A percentile compares a stretch with the other conserved stretches of the same genome.
Conservation (phyloP, 2,888 invertebrate species). For the Crocallis elinguaria region DNA sequence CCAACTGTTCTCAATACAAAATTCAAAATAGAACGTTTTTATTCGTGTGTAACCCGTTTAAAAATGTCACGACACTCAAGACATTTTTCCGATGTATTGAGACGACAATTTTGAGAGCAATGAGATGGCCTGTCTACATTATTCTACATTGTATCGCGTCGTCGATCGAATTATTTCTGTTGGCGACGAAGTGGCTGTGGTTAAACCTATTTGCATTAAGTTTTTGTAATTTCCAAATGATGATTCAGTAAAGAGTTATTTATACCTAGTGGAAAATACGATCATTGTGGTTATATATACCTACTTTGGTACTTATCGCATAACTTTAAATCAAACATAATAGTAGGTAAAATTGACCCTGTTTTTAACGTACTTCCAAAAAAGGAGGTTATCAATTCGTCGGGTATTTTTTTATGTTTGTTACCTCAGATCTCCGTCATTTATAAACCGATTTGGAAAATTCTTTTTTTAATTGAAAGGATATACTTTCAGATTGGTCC, state of each 20-base stretch:
- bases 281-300: constrained; percentile 6
- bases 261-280: constrained; percentile 13
- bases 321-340: background rate
- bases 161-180: constrained; percentile 45
- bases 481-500: too few species aligned
- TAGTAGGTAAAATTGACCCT: too few species aligned
- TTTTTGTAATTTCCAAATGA: background rate
- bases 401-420: too few species aligned
- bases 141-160: too few species aligned
- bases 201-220: constrained; percentile 2
- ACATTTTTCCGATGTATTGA: constrained; percentile 26
- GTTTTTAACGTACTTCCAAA: too few species aligned
- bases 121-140: constrained; percentile 37
- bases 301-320: background rate
- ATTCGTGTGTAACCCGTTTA: constrained; percentile 41
- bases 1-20: constrained; percentile 50
- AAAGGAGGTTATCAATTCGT: too few species aligned
- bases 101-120: constrained; percentile 23
- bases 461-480: too few species aligned
- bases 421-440: too few species aligned
- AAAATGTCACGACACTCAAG: constrained; percentile 39
- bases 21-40: constrained; percentile 47
- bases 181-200: constrained; percentile 24
- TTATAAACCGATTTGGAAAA: too few species aligned
- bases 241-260: constrained; percentile 2